These are phyloP conservation scores for Pristionchus pacificus DNA, from an alignment of 1,140 invertebrate species.

Conservation along the genomic window DNA sequence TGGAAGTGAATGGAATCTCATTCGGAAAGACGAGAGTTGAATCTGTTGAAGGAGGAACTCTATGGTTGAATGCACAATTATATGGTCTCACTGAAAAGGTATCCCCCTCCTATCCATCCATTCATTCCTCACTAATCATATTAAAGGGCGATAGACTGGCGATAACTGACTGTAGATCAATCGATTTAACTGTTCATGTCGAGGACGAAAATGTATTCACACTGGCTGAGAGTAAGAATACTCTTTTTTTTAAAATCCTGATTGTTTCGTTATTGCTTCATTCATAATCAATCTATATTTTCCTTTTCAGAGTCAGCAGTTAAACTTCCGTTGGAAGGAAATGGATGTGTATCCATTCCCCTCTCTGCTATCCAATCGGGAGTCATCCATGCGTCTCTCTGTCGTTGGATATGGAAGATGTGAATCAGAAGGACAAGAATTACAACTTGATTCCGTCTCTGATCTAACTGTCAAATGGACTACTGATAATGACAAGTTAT, in stretches of 20 bases:
- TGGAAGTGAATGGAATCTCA: too few species aligned
- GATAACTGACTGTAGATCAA: conserved; percentile 40
- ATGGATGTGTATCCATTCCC: conserved; percentile 40
- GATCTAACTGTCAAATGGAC: conserved; percentile 4
- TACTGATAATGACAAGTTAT: too few species aligned
- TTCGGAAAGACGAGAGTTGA: too few species aligned
- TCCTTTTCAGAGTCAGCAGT: conserved; percentile 6
- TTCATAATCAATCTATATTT: too few species aligned
- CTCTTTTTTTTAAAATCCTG: too few species aligned
- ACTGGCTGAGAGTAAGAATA: too few species aligned
- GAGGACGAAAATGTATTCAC: conserved; percentile 5
- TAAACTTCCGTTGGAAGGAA: conserved; percentile 28
- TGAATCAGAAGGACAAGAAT: conserved; percentile 1
- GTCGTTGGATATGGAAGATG: conserved; percentile 30
- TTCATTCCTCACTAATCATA: too few species aligned
- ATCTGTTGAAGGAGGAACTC: conserved; percentile 57
- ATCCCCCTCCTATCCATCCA: too few species aligned
- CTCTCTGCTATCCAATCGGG: conserved; percentile 34
- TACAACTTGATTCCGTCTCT: background rate
- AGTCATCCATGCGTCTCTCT: conserved; percentile 20
- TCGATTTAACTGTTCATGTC: background rate
- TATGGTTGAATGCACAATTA: too few species aligned
- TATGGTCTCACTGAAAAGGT: conserved; percentile 45
- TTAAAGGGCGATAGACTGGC: conserved; percentile 24
- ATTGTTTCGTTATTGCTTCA: too few species aligned